phyloP scores from a whole-genome alignment of 2,797 vertebrate genomes.

The Sandelia bainsii region DNA sequence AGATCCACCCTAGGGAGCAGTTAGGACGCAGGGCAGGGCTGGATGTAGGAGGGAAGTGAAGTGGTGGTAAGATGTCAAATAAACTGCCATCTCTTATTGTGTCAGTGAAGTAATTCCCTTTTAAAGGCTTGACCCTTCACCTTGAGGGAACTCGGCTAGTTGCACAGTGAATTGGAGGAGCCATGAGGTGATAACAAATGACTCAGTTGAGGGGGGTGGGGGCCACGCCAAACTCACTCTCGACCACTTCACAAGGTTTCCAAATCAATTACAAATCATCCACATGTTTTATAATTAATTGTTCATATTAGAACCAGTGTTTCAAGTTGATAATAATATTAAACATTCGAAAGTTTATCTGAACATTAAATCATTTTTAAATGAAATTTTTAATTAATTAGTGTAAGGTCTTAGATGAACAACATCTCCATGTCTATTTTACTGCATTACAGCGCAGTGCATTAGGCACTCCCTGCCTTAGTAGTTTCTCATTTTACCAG shows the following conservation, averaged over 20 bases:
- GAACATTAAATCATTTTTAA: neutral
- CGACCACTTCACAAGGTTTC: constrained; percentile 46
- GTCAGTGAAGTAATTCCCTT: constrained; percentile 88
- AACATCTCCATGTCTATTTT: neutral
- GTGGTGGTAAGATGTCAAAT: constrained; percentile 83
- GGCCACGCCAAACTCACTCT: neutral
- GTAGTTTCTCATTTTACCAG: constrained; percentile 47
- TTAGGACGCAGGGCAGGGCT: constrained; percentile 77
- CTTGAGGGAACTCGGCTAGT: constrained; percentile 70
- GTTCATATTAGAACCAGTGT: neutral
- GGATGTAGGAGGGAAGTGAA: constrained; percentile 74
- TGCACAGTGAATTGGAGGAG: constrained; percentile 60
- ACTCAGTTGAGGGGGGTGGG: constrained; percentile 33
- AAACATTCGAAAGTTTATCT: neutral
- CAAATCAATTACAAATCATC: constrained; percentile 30
- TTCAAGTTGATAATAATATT: neutral
- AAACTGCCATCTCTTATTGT: constrained; percentile 87
- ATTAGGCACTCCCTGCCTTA: neutral
- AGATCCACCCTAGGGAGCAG: constrained; percentile 74
- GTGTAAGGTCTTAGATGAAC: neutral
- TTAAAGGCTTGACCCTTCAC: constrained; percentile 83
- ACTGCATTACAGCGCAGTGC: neutral
- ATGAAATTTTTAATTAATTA: neutral
- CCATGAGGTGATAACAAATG: constrained; percentile 78
- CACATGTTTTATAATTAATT: neutral